These are phyloP conservation scores for Lapara coniferarum DNA, from an alignment of 2,888 invertebrate species.

Conservation along the genomic window DNA sequence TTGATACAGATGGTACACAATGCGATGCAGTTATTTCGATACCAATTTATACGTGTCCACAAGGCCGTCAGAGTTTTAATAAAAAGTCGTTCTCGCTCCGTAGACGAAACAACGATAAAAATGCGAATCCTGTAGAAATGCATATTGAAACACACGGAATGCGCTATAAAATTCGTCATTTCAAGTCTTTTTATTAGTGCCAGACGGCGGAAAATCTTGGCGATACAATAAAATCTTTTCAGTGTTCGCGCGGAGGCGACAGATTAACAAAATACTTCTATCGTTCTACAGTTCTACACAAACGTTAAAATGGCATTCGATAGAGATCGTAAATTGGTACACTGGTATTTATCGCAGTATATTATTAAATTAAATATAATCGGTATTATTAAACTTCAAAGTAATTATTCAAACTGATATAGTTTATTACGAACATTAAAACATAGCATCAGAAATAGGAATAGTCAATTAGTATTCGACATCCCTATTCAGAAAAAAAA, in stretches of 20 bases:
- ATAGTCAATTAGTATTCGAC: neutral
- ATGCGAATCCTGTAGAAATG: slow-evolving; percentile 37
- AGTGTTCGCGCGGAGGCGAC: neutral
- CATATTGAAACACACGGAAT: slow-evolving; percentile 36
- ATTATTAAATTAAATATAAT: slow-evolving; percentile 12
- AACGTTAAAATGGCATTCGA: slow-evolving; percentile 5
- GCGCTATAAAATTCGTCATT: slow-evolving; percentile 39
- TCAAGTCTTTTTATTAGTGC: slow-evolving; percentile 32
- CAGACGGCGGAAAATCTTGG: slow-evolving; percentile 35
- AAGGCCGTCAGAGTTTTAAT: slow-evolving; percentile 42
- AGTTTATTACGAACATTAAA: neutral
- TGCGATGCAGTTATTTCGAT: slow-evolving; percentile 42
- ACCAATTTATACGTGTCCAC: slow-evolving; percentile 35
- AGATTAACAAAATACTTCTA: slow-evolving; percentile 6
- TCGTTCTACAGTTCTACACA: neutral
- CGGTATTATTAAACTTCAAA: neutral
- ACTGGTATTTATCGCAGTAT: slow-evolving; percentile 8
- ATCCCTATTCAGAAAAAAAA: no score
- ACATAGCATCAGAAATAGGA: neutral
- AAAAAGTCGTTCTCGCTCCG: slow-evolving; percentile 33
- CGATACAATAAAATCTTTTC: slow-evolving; percentile 35
- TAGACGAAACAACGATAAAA: slow-evolving; percentile 54
- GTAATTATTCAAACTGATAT: neutral
- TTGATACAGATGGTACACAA: slow-evolving; percentile 36
- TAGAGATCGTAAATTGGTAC: slow-evolving; percentile 15